Evolutionary conservation across 2,888 invertebrate genomes (phyloP).

Genomic region (Cerceris ruficornis): DNA sequence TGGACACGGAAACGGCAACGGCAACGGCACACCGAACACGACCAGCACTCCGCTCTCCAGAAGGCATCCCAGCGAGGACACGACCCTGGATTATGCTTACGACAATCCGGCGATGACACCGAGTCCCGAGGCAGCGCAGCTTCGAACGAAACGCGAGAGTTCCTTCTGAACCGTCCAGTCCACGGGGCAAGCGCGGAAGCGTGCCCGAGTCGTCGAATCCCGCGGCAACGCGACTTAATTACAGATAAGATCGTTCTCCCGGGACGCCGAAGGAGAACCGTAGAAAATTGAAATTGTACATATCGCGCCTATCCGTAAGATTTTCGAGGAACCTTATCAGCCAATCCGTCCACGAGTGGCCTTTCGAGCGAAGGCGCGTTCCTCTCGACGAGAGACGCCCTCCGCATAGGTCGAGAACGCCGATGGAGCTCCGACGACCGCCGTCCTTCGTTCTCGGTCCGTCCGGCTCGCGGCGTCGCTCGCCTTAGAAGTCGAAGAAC

Average conservation of each 20-base stretch:
- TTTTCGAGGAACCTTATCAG: constrained; percentile 73
- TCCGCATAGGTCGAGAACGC: constrained; percentile 75
- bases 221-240: constrained; percentile 77
- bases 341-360: constrained; percentile 80
- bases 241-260: constrained; percentile 26
- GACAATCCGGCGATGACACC: constrained; percentile 90
- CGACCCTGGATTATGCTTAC: constrained; percentile 89
- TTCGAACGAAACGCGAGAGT: constrained; percentile 75
- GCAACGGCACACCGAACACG: constrained; percentile 85
- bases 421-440: constrained; percentile 37
- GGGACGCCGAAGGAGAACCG: background rate
- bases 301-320: constrained; percentile 11
- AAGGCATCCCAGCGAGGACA: constrained; percentile 90
- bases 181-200: background rate
- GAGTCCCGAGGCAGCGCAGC: constrained; percentile 81
- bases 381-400: constrained; percentile 45
- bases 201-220: constrained; percentile 61
- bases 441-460: constrained; percentile 3
- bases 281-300: constrained; percentile 24
- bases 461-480: background rate
- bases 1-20: constrained; percentile 81
- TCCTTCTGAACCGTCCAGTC: constrained; percentile 68
- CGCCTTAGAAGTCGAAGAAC: too few species aligned
- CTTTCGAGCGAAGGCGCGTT: constrained; percentile 71
- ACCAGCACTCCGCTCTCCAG: constrained; percentile 88